A percentile compares a stretch with the other conserved stretches of the same genome.
Evolutionary conservation across 2,797 vertebrate genomes (phyloP).

Genomic region (Cygnus olor): DNA sequence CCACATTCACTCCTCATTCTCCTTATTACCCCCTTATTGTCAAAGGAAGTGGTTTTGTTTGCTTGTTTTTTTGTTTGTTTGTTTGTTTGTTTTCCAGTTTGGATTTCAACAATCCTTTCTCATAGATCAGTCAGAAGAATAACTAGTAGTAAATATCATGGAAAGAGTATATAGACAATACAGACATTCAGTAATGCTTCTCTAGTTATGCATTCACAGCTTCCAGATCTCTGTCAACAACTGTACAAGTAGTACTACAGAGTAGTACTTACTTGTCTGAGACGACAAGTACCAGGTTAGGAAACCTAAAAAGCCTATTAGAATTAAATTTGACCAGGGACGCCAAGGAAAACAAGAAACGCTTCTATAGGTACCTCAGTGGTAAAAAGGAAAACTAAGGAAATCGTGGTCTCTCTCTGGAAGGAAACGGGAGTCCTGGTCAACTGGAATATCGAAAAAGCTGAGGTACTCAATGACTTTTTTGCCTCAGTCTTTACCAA

Average conservation of each 20-base stretch:
- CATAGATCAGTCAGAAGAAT: background rate
- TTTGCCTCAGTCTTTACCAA: too few relatives aligned
- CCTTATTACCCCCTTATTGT: background rate
- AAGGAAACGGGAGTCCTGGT: too few relatives aligned
- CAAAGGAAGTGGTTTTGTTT: background rate
- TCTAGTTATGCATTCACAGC: background rate
- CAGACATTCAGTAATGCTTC: background rate
- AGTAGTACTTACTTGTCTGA: too few relatives aligned
- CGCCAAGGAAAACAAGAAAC: too few relatives aligned
- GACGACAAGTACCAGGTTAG: too few relatives aligned
- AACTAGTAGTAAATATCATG: background rate
- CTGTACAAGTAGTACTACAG: background rate
- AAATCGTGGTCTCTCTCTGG: too few relatives aligned
- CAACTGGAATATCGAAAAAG: too few relatives aligned
- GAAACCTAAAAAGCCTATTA: too few relatives aligned
- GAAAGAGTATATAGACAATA: background rate
- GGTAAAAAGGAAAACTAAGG: too few relatives aligned
- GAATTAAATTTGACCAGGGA: too few relatives aligned
- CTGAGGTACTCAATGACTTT: too few relatives aligned
- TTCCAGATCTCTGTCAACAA: background rate
- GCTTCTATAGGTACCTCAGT: too few relatives aligned
- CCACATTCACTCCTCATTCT: background rate
- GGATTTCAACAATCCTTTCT: background rate
- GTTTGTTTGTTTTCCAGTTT: background rate
- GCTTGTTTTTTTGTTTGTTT: background rate